Evolutionary conservation across 2,888 invertebrate genomes (phyloP), one percentile per base, ranked within the genome.

Genomic region (Ischnura elegans): DNA sequence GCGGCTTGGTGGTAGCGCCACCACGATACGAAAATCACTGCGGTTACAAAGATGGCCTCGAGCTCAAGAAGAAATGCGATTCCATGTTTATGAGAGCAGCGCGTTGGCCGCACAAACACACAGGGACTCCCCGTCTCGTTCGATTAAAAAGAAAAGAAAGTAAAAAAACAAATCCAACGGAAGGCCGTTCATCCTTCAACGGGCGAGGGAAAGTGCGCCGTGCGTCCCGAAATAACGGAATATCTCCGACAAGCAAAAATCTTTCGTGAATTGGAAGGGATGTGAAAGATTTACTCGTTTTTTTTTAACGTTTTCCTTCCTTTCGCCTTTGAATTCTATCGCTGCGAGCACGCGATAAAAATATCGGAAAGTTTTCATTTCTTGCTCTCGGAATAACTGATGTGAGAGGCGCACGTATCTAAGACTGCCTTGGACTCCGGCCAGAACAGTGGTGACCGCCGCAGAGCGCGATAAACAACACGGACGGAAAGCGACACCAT

Each of bases 331-430:
- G 36, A 76, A 36, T 13, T 36, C 76, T 36, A 13, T 76, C 36
- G 29, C 76, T 16, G 36, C 36, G 8, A 10, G 10, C 61, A 61
- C 10, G 76, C 36, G 76, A 76, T 76, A 76, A 76, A 76, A 76
- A 76, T 76, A 76, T 76, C 76, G 25, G 61, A 13, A 76, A 76
- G 76, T 76, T 76, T 76, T 76, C 16, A 76, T 76, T n/a, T n/a
- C 76, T 36, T 36, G 36, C 29, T 76, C 29, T 76, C 29, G 36
- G 76, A 36, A 76, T 29, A 36, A 76, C 29, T 25, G 61, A n/a
- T n/a, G n/a, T 21, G 61, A 76, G 76, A 13, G 1, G 36, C 76
- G 76, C 36, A 76, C 36, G 36, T 76, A 76, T 76, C 66, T 66
- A 8, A 66, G 76, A 76, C 29, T 36, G 10, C 0, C 76, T 76